Evolutionary conservation across 2,888 invertebrate species (phyloP), one percentile per base, ranked within the genome.

Genomic region (Baccha elongata): DNA sequence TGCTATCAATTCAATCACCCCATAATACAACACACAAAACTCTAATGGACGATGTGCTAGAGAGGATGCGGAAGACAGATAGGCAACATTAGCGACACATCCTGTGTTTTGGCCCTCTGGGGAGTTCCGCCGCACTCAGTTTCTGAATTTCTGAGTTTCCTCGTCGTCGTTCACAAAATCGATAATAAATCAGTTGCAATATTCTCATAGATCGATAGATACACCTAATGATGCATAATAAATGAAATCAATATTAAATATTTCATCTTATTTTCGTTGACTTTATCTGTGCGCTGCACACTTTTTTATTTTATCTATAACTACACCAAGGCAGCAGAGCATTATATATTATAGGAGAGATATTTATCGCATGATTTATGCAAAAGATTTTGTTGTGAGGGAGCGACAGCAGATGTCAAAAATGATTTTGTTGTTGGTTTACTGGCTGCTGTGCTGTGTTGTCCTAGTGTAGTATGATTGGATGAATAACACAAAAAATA

Each of bases 201-300:
- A 64, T 48, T 64, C 48, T 48, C 69, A 55, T 50, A 74, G 74
- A 80, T 81, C 69, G 75, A 71, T 71, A 75, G 80, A 69, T 64
- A 69, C 58, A 75, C 58, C 75, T 80, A 80, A 80, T 75, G 80
- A 80, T 75, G 80, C 80, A 80, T 80, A 69, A 69, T 71, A 75
- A 81, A 75, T 75, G 69, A 60, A 81, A 81, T 81, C 75, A 81
- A 75, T 81, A 71, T 71, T 81, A 81, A 81, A 81, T 75, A 81
- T 81, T 75, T 81, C 80, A 81, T 81, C 69, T 75, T 40, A 65
- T 60, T 80, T 60, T 58, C 40, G 72, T 67, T 65, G 48, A 21
- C 58, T 48, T 64, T 78, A 55, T 72, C 72, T 65, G 62, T 62
- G 35, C 29, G 50, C 26, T 52, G 69, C 72, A 72, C 53, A 67